These are phyloP conservation scores for Antheraea assamensis DNA, from an alignment of 2,888 invertebrate genomes.

Conservation along the genomic window DNA sequence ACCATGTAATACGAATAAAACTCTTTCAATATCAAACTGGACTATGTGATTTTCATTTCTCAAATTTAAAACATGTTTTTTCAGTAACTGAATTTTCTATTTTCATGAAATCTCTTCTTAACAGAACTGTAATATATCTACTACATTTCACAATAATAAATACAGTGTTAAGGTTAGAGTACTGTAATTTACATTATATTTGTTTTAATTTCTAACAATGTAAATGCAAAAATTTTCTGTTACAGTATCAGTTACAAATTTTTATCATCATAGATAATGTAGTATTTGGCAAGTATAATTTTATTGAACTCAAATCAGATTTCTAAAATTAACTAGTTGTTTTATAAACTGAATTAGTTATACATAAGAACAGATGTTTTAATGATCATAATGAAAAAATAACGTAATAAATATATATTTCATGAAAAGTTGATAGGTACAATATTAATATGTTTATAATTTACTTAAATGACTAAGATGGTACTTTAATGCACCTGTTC, in stretches of 20 bases:
- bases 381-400: not conserved
- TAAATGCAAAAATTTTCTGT: not conserved
- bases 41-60: too few species aligned
- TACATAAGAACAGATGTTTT: not conserved
- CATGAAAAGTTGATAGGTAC: not conserved
- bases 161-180: too few species aligned
- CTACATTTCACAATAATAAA: too few species aligned
- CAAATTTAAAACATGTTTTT: too few species aligned
- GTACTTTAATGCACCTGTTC: not conserved
- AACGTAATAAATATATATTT: not conserved
- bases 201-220: too few species aligned
- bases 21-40: too few species aligned
- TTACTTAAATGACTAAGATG: not conserved
- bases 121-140: too few species aligned
- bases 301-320: not conserved
- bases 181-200: too few species aligned
- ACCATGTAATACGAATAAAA: too few species aligned
- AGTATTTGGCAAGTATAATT: constrained; percentile 36
- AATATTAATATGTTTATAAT: not conserved
- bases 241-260: not conserved
- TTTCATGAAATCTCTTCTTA: too few species aligned
- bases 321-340: not conserved
- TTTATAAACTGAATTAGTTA: not conserved
- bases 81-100: too few species aligned
- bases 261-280: constrained; percentile 17